These are phyloP conservation scores for Bubo blakistoni DNA, from an alignment of 2,113 vertebrate genomes.

Conservation along the genomic window DNA sequence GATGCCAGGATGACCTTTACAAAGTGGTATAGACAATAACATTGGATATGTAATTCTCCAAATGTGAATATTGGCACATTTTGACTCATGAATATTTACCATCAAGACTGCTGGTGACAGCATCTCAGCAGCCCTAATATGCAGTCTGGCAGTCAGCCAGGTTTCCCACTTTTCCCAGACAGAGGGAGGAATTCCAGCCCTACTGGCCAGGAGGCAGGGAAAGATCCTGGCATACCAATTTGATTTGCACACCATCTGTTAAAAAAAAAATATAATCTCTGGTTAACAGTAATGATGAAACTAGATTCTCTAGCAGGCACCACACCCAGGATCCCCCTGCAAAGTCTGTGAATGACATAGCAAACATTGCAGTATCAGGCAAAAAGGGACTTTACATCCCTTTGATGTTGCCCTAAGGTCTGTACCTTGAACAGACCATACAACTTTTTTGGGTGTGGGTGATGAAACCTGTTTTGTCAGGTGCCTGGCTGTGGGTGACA, in stretches of 20 bases:
- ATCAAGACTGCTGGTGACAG: conserved; percentile 45
- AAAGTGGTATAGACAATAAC: conserved; percentile 30
- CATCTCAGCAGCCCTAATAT: conserved; percentile 14
- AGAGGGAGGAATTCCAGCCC: background rate
- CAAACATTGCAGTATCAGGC: background rate
- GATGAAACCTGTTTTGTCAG: background rate
- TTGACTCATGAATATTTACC: conserved; percentile 62
- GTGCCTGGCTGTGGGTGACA: background rate
- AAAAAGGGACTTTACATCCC: background rate
- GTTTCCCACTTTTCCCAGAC: conserved; percentile 10
- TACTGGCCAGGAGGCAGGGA: background rate
- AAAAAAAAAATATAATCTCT: background rate
- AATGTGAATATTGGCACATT: conserved; percentile 40
- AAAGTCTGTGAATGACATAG: background rate
- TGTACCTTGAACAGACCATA: background rate
- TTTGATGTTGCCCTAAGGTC: background rate
- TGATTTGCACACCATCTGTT: background rate
- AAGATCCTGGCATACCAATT: background rate
- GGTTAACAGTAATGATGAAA: background rate
- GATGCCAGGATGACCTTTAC: conserved; percentile 24
- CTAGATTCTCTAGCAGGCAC: background rate
- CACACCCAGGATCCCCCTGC: background rate
- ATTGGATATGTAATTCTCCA: conserved; percentile 33
- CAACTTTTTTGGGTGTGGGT: background rate
- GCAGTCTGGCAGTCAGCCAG: conserved; percentile 32